A percentile compares a stretch with the other conserved stretches of the same genome.
phyloP scores from a whole-genome alignment of 1,140 invertebrate genomes.

The Camponotus floridanus region DNA sequence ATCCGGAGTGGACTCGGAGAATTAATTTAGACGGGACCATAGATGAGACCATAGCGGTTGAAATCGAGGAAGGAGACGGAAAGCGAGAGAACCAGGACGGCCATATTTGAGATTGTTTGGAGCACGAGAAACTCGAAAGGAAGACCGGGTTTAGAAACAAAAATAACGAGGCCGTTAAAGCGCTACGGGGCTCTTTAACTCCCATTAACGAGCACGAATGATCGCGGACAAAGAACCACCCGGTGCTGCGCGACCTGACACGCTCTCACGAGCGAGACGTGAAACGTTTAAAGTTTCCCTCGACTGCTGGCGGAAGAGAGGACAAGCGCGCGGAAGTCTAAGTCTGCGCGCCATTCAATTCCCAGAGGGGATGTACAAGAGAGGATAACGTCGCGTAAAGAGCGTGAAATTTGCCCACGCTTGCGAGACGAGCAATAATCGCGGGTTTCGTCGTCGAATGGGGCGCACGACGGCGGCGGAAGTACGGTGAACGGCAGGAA shows the following conservation, averaged over 20 bases:
- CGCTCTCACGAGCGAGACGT: constrained; percentile 12
- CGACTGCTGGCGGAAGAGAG: constrained; percentile 15
- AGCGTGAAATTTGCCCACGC: constrained; percentile 61
- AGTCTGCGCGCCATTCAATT: constrained; percentile 33
- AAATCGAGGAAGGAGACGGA: constrained; percentile 22
- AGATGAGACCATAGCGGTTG: constrained; percentile 2
- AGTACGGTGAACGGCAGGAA: constrained; percentile 26
- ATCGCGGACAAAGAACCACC: constrained; percentile 7
- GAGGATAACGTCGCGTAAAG: constrained; percentile 45
- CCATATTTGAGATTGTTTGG: not conserved
- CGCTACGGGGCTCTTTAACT: constrained; percentile 22
- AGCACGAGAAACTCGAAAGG: not conserved
- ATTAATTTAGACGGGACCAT: constrained; percentile 28
- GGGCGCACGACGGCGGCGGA: not conserved
- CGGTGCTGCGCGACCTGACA: not conserved
- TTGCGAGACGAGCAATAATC: constrained; percentile 21
- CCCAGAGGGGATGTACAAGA: not conserved
- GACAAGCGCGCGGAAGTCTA: not conserved
- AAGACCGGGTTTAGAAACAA: not conserved
- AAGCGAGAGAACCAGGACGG: not conserved
- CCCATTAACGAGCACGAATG: constrained; percentile 38
- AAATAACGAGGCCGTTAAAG: constrained; percentile 1
- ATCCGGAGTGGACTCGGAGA: constrained; percentile 1
- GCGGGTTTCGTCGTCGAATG: constrained; percentile 13
- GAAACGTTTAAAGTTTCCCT: constrained; percentile 46